Evolutionary conservation across 2,888 invertebrate genomes (phyloP).

Genomic region (Perdita meconis): DNA sequence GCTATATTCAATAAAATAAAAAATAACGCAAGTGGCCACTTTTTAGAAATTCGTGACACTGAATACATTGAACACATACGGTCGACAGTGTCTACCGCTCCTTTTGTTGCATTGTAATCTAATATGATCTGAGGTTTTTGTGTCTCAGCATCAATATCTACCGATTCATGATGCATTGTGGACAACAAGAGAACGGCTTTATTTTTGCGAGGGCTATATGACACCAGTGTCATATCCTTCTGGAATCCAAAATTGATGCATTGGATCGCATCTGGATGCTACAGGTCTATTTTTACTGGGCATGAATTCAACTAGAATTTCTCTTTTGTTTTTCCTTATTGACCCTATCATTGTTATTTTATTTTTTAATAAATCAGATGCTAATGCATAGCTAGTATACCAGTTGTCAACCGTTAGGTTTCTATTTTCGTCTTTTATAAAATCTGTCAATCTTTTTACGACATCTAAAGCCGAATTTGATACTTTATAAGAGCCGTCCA

Average conservation of each 20-base stretch:
- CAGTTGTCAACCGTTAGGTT: neutral
- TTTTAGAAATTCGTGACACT: neutral
- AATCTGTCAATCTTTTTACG: slow-evolving; percentile 1
- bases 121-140: slow-evolving; percentile 4
- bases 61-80: neutral
- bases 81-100: neutral
- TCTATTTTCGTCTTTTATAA: neutral
- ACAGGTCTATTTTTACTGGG: neutral
- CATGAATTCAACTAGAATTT: neutral
- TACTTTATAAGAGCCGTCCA: slow-evolving; percentile 11
- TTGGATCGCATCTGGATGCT: no score
- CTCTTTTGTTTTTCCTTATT: neutral
- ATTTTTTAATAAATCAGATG: neutral
- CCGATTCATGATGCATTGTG: neutral
- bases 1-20: slow-evolving; percentile 2
- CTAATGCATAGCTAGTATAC: no score
- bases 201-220: neutral
- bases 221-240: neutral
- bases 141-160: neutral
- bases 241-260: neutral
- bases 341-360: neutral
- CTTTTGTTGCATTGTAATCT: neutral
- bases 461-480: neutral
- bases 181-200: slow-evolving; percentile 1
- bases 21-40: neutral